phyloP scores from a whole-genome alignment of 2,888 invertebrate genomes.

The Pterostichus madidus region DNA sequence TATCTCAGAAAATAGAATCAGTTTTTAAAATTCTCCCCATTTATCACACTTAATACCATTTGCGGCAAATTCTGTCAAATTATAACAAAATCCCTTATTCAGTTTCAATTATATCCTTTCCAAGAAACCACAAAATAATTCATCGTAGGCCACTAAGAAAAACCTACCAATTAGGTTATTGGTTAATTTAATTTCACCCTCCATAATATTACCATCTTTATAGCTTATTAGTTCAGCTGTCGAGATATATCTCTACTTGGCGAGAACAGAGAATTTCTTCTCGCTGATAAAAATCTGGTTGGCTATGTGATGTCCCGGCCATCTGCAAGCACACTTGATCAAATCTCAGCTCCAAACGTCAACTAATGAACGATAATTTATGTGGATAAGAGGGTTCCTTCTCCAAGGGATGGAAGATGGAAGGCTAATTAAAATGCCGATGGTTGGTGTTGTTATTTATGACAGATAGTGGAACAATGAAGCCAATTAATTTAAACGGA shows the following conservation, averaged over 20 bases:
- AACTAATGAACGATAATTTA: slow-evolving; percentile 63
- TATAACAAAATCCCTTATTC: slow-evolving; percentile 29
- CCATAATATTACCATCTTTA: slow-evolving; percentile 61
- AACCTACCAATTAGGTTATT: slow-evolving; percentile 20
- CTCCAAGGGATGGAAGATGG: slow-evolving; percentile 16
- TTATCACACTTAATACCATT: slow-evolving; percentile 29
- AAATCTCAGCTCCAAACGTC: slow-evolving; percentile 55
- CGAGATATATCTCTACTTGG: slow-evolving; percentile 50
- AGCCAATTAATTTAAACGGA: slow-evolving; percentile 55
- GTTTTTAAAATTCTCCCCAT: slow-evolving; percentile 21
- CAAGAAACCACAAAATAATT: slow-evolving; percentile 36
- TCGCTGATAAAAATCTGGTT: slow-evolving; percentile 50
- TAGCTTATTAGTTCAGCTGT: slow-evolving; percentile 59
- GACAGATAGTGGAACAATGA: slow-evolving; percentile 46
- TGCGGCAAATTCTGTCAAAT: slow-evolving; percentile 26
- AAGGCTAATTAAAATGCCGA: slow-evolving; percentile 47
- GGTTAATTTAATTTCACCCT: slow-evolving; percentile 56
- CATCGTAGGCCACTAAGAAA: not conserved
- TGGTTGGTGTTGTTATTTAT: slow-evolving; percentile 55
- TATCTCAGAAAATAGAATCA: not conserved
- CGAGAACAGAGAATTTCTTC: slow-evolving; percentile 53
- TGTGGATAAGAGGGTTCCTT: slow-evolving; percentile 30
- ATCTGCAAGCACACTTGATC: slow-evolving; percentile 56
- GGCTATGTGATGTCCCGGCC: not conserved
- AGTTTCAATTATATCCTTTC: slow-evolving; percentile 47